Evolutionary conservation across 2,797 vertebrate species (phyloP).

Genomic region (Liasis olivaceus): DNA sequence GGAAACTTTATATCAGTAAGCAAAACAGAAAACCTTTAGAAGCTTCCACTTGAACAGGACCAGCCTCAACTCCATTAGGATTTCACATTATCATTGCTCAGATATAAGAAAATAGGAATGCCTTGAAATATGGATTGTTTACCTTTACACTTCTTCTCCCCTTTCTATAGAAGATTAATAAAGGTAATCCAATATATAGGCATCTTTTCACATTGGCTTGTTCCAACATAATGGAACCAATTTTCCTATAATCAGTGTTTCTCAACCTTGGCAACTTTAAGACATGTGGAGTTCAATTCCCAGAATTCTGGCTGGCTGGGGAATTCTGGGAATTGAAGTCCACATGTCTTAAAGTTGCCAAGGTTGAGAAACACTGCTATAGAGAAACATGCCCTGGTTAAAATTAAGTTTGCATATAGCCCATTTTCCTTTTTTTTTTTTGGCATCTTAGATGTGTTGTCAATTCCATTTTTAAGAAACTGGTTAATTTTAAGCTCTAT

Average conservation of each 20-base stretch:
- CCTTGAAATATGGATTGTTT: not conserved
- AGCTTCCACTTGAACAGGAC: too few species aligned
- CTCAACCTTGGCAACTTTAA: too few species aligned
- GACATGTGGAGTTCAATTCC: too few species aligned
- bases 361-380: too few species aligned
- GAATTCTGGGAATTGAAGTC: too few species aligned
- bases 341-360: too few species aligned
- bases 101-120: not conserved
- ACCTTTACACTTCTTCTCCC: not conserved
- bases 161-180: not conserved
- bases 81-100: not conserved
- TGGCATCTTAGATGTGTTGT: not conserved
- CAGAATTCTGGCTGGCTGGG: too few species aligned
- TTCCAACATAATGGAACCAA: not conserved
- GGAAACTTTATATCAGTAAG: not conserved
- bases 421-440: not conserved
- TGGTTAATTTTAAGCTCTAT: not conserved
- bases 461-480: not conserved
- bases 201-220: not conserved
- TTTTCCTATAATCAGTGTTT: not conserved
- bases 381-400: not conserved
- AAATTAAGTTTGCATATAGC: not conserved
- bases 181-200: not conserved
- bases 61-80: not conserved
- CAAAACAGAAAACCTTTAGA: not conserved